Evolutionary conservation across 2,797 vertebrate genomes (phyloP), one percentile per base, ranked within the genome.

Genomic region (Brachyalestes nurse): DNA sequence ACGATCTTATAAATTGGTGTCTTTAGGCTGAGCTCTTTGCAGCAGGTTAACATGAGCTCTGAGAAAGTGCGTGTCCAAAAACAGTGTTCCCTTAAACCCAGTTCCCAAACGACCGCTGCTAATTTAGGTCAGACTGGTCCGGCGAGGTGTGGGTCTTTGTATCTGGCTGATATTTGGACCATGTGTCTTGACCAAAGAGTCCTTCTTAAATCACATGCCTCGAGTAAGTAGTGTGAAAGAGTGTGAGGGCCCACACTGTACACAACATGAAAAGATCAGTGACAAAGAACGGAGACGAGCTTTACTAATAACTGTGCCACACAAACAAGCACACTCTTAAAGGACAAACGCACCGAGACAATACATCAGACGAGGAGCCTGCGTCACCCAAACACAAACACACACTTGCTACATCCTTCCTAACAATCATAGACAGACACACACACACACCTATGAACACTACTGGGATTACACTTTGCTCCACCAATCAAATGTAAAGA

Each of bases 61-160:
- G 60, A 61, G 25, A 28, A 61, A 28, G 1, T 28, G 60, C 23
- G 5, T 8, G 19, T 61, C 10, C 23, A 21, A n/a, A 57, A 57
- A 2, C 70, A 73, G 60, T 34, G 38, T 67, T 80, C 65, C 78
- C 78, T 28, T 80, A 21, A 55, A 64, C 55, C 61, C 61, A 58
- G 21, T 74, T 80, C 71, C 67, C 51, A 19, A 47, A 67, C 62
- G 72, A 75, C 49, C 19, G 72, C 60, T 75, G 58, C 72, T 81
- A 69, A 69, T 60, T 70, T 69, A 45, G 79, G 53, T 28, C 64
- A 38, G 62, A 66, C 23, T n/a, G 42, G 55, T 7, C 74, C 75
- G 61, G 69, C 58, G 64, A 69, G 58, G 53, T 75, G 72, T 75
- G 51, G 28, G n/a, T 4, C 40, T 9, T 38, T 47, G 10, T 47